phyloP scores from a whole-genome alignment of 2,888 invertebrate species.

The Drosophila kanekoi region DNA sequence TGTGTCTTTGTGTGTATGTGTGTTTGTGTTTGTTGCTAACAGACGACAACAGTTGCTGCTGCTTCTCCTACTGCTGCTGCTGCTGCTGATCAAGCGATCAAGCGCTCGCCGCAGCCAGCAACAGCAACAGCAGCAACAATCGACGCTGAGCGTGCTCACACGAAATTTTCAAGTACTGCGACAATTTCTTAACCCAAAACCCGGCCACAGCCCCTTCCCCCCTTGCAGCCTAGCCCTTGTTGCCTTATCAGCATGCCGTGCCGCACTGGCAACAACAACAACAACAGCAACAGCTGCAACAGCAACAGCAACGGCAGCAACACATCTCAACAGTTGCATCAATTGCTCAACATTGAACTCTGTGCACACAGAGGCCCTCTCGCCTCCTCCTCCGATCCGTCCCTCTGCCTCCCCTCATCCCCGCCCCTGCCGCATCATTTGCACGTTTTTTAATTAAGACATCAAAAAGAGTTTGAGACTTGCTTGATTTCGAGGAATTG shows the following conservation, averaged over 20 bases:
- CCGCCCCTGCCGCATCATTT: conserved; percentile 64
- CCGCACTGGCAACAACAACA: conserved; percentile 52
- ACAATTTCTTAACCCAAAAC: conserved; percentile 65
- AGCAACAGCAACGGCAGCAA: conserved; percentile 47
- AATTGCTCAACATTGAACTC: conserved; percentile 82
- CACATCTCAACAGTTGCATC: conserved; percentile 82
- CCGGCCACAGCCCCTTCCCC: conserved; percentile 10
- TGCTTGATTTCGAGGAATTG: conserved; percentile 79
- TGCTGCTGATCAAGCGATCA: conserved; percentile 74
- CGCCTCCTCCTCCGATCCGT: not conserved
- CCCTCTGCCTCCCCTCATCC: not conserved
- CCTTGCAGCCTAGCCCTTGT: not conserved
- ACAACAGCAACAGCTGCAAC: conserved; percentile 31
- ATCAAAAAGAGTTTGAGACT: conserved; percentile 81
- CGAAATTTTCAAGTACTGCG: conserved; percentile 80
- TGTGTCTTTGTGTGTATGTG: conserved; percentile 26
- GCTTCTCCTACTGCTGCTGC: conserved; percentile 25
- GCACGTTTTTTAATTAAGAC: conserved; percentile 81
- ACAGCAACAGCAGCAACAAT: conserved; percentile 61
- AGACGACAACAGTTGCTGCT: conserved; percentile 60
- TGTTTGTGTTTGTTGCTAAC: conserved; percentile 38
- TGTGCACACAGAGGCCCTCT: conserved; percentile 49
- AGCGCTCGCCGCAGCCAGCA: conserved; percentile 36
- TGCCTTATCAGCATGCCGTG: conserved; percentile 74
- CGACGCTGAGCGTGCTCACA: conserved; percentile 81